These are phyloP conservation scores for Galagoides demidoff DNA, from an alignment of 2,797 vertebrate species.

Conservation along the genomic window DNA sequence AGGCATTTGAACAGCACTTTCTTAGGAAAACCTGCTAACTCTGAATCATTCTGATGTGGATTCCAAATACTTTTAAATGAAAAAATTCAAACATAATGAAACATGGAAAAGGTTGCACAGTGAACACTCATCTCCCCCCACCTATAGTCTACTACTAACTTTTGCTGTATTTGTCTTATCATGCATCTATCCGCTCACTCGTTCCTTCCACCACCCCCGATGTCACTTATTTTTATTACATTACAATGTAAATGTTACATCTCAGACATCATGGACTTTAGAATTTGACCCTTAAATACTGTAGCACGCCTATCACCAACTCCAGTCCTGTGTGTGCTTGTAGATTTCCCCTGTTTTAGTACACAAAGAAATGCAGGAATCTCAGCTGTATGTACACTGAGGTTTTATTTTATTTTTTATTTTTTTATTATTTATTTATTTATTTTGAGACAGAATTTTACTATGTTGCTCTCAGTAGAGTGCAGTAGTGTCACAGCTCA, in stretches of 20 bases:
- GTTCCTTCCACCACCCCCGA: neutral
- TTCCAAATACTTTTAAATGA: constrained; percentile 23
- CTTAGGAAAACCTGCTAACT: constrained; percentile 85
- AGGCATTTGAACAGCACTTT: constrained; percentile 86
- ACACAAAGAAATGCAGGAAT: neutral
- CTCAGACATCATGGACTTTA: neutral
- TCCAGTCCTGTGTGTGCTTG: no score
- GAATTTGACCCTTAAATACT: neutral
- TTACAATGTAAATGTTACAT: neutral
- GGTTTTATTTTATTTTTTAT: neutral
- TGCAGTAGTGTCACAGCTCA: no score
- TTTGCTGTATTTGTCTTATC: neutral
- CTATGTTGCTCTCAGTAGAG: no score
- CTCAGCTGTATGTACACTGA: neutral
- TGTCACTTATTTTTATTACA: neutral
- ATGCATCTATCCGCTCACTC: rapidly evolving
- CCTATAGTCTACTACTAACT: neutral
- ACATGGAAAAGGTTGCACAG: neutral
- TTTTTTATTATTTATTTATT: no score
- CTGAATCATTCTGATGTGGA: constrained; percentile 84
- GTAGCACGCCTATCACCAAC: neutral
- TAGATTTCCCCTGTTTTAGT: neutral
- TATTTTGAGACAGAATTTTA: no score
- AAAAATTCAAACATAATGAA: neutral
- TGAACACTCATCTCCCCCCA: neutral